phyloP scores from a whole-genome alignment of 1,140 invertebrate genomes.

The Phortica variegata region DNA sequence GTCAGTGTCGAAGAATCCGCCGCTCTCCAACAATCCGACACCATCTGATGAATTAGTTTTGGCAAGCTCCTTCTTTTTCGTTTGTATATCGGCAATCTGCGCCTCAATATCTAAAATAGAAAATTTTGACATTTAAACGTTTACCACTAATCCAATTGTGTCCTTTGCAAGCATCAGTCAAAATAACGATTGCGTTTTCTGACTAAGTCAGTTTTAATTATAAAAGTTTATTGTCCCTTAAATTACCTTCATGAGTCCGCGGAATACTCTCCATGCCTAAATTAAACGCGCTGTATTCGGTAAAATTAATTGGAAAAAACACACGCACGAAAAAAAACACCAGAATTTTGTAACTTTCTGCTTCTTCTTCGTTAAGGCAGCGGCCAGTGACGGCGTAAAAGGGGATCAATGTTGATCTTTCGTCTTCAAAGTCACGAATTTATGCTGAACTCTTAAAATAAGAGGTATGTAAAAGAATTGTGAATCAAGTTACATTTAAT shows the following conservation, averaged over 20 bases:
- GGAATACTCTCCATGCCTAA: conserved; percentile 75
- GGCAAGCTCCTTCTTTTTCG: conserved; percentile 76
- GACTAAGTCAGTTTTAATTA: too few species aligned
- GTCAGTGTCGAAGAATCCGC: conserved; percentile 84
- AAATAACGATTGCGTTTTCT: too few species aligned
- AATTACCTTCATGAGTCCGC: conserved; percentile 76
- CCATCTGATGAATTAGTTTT: conserved; percentile 65
- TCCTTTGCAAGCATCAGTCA: too few species aligned
- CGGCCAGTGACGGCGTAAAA: too few species aligned
- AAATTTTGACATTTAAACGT: too few species aligned
- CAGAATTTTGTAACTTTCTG: conserved; percentile 33
- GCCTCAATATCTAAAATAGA: conserved; percentile 84
- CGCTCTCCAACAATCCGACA: conserved; percentile 85
- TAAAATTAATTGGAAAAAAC: too few species aligned
- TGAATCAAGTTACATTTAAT: too few species aligned
- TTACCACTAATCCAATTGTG: conserved; percentile 7
- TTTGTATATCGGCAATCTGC: conserved; percentile 86
- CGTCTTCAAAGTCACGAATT: background rate
- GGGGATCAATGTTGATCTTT: too few species aligned
- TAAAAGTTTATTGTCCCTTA: too few species aligned
- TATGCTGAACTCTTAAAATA: background rate
- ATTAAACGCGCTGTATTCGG: too few species aligned
- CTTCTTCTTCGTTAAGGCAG: too few species aligned
- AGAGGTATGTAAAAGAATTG: too few species aligned
- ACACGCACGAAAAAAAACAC: conserved; percentile 43